Conservation (phyloP, 2,797 vertebrate species). For the Manis javanica region DNA sequence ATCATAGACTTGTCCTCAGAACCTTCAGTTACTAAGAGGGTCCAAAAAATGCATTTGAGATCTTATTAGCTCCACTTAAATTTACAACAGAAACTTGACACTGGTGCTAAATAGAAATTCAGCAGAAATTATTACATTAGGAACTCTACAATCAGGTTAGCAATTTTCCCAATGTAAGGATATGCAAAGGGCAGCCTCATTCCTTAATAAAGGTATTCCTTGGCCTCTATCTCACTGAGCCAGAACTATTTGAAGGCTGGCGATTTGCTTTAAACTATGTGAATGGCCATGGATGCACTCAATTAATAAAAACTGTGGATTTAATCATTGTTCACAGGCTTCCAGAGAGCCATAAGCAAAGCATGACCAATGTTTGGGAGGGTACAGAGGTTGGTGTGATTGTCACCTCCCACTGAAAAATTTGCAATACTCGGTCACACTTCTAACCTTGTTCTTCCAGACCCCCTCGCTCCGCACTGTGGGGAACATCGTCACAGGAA, state of each 20-base stretch:
- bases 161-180: not conserved
- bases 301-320: not conserved
- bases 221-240: not conserved
- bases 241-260: not conserved
- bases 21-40: not conserved
- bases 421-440: not conserved
- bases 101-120: not conserved
- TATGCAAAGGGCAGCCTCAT: not conserved
- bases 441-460: constrained; percentile 80
- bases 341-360: not conserved
- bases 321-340: not conserved
- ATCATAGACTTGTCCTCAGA: not conserved
- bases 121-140: not conserved
- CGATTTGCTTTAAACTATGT: not conserved
- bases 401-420: not conserved
- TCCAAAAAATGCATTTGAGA: not conserved
- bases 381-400: not conserved
- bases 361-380: not conserved
- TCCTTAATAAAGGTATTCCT: not conserved
- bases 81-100: not conserved
- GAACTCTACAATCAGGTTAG: not conserved
- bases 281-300: not conserved
- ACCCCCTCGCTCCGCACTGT: constrained; percentile 93
- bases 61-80: not conserved
- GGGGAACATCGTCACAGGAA: constrained; percentile 95